Evolutionary conservation across 2,113 vertebrate species (phyloP).

Genomic region (Bufo gargarizans): DNA sequence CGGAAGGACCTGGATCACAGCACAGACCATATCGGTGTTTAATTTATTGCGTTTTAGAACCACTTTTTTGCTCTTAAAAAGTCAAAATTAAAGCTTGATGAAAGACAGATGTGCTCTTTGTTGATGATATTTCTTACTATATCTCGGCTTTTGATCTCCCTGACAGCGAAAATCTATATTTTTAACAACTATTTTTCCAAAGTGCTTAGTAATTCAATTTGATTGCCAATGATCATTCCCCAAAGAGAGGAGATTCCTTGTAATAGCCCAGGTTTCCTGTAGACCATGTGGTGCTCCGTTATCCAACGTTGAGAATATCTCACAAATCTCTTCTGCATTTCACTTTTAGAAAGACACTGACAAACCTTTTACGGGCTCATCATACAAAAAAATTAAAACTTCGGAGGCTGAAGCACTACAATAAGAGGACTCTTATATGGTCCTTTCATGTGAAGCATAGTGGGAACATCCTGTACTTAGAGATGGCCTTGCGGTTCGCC

Average conservation of each 20-base stretch:
- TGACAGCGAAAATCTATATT: slow-evolving; percentile 51
- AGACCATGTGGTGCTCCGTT: slow-evolving; percentile 15
- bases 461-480: neutral
- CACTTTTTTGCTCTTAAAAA: slow-evolving; percentile 30
- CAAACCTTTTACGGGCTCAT: neutral
- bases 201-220: slow-evolving; percentile 55
- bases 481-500: too few relatives aligned
- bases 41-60: slow-evolving; percentile 23
- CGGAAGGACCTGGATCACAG: neutral
- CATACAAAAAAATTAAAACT: neutral
- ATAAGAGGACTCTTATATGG: neutral
- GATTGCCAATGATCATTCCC: slow-evolving; percentile 26
- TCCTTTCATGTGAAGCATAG: neutral
- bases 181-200: slow-evolving; percentile 28
- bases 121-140: slow-evolving; percentile 44
- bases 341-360: neutral
- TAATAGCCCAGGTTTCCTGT: slow-evolving; percentile 40
- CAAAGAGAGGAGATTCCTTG: slow-evolving; percentile 38
- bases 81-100: slow-evolving; percentile 18
- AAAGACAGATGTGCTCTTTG: slow-evolving; percentile 50
- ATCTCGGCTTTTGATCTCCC: slow-evolving; percentile 48
- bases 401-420: neutral
- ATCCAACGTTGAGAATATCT: neutral
- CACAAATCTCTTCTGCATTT: slow-evolving; percentile 43
- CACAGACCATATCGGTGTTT: neutral